Base-by-base conservation (phyloP, 2,113 vertebrate genomes). In the Athene noctua region DNA sequence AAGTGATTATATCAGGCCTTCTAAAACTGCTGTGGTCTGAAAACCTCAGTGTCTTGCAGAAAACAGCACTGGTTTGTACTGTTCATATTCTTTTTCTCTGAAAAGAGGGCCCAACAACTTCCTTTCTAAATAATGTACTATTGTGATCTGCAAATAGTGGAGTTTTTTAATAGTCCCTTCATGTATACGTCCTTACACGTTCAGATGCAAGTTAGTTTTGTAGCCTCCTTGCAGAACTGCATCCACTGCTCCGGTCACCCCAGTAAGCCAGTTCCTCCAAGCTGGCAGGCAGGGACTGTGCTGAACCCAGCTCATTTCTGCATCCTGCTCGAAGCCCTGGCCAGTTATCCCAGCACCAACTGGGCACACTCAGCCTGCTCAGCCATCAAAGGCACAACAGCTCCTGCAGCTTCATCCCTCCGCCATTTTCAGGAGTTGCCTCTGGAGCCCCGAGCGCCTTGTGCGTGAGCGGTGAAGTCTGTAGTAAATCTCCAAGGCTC, bases 381-480 rank as follows among this genome's bases (percentile, higher is more conserved):
- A 47, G 49, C 17, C 30, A 1, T 10, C 4, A 13, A n/a, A 61
- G 59, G 17, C 11, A 20, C 3, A 7, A 12, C 36, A 62, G 22
- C 26, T 74, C 23, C 17, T 73, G 29, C 38, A 51, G n/a, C 42
- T 80, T 71, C 44, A 38, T 68, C 40, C 59, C 18, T 68, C 12
- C 12, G 18, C 32, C 7, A 3, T 54, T 88, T 86, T 59, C 62
- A 17, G 3, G 23, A 40, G 16, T 82, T 5, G 0, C 36, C 51
- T 61, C 9, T 80, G 72, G 49, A 67, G 11, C 15, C 22, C 9
- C 0, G 1, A 55, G 44, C 5, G 7, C 54, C 22, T 90, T 0
- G 0, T 70, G 36, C 22, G 16, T 0, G 2, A 55, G 5, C 3
- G 1, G 15, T 27, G 26, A 44, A 15, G 26, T 29, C 70, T 44